Evolutionary conservation across 2,888 invertebrate species (phyloP), one percentile per base, ranked within the genome.

Genomic region (Melinaea marsaeus): DNA sequence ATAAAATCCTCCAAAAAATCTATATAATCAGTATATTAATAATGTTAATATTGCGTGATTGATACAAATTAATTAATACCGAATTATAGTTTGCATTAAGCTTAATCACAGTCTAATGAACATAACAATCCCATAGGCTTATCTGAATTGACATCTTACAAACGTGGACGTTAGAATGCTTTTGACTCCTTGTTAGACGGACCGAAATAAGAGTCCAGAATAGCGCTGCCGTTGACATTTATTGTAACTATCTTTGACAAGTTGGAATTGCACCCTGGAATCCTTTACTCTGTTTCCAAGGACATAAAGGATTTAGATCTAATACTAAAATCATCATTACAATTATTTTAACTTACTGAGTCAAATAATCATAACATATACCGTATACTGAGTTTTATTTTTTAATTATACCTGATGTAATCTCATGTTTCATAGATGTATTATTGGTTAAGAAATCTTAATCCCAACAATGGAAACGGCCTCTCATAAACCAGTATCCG

Each of bases 151-250:
- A 67, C 68, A 67, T 70, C 72, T 76, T 77, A 68, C 62, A 72
- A 67, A 62, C 60, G 60, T 37, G 37, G 42, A 62, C 46, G 55
- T 68, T 61, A 60, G 47, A 60, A 71, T 72, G 66, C 65, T 75
- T 77, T 75, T 73, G 72, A 74, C 72, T 75, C 74, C 63, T 72
- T 75, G 74, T 77, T 75, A 78, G 81, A 78, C 72, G 71, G 70
- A 72, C 72, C 75, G 80, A 76, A 79, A 78, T 74, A 76, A 75
- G 73, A 74, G 69, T 74, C 66, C 69, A 75, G 76, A 81, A 80
- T 82, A 75, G 78, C 84, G 77, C 78, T 78, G 80, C 82, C 82
- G 79, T 70, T 82, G 81, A 79, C 80, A 77, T 79, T 74, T 73
- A 76, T 75, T 68, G 74, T 80, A 81, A 84, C 76, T 78, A 77